Conservation (phyloP, 2,888 invertebrate genomes). For the Xiphydria camelus region DNA sequence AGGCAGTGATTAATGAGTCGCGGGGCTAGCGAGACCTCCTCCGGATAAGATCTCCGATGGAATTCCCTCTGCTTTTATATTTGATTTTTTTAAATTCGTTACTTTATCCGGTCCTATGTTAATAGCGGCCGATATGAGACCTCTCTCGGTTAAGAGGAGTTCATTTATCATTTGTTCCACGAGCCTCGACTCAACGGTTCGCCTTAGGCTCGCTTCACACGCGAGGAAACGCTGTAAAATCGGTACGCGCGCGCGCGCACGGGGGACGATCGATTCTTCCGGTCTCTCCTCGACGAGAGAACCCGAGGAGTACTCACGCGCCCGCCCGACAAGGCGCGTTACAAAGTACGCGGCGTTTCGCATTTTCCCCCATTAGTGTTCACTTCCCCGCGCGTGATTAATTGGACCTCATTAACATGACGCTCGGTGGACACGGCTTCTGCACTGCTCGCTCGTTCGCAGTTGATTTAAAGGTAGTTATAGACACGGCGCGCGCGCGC, state of each 20-base stretch:
- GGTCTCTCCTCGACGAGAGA: too few relatives aligned
- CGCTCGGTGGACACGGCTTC: background rate
- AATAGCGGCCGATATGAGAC: conserved; percentile 55
- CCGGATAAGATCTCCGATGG: conserved; percentile 57
- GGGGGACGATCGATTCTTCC: too few relatives aligned
- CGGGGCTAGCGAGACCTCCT: conserved; percentile 48
- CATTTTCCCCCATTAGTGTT: background rate
- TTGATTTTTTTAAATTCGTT: conserved; percentile 57
- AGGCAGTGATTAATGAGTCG: conserved; percentile 52
- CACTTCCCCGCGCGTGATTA: conserved; percentile 6
- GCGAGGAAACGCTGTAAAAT: too few relatives aligned
- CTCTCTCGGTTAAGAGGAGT: conserved; percentile 51
- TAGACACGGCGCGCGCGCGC: too few relatives aligned
- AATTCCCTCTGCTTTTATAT: conserved; percentile 56
- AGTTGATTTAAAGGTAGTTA: too few relatives aligned
- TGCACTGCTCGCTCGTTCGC: too few relatives aligned
- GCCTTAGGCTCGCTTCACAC: conserved; percentile 35
- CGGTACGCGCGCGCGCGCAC: too few relatives aligned
- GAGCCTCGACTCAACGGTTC: conserved; percentile 8
- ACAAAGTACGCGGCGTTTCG: conserved; percentile 12
- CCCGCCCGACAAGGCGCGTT: too few relatives aligned
- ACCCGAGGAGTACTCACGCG: too few relatives aligned
- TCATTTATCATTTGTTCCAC: conserved; percentile 50
- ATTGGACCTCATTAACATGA: conserved; percentile 6
- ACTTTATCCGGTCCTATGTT: conserved; percentile 56